phyloP scores from a whole-genome alignment of 2,797 vertebrate genomes.

The Danio albolineatus region DNA sequence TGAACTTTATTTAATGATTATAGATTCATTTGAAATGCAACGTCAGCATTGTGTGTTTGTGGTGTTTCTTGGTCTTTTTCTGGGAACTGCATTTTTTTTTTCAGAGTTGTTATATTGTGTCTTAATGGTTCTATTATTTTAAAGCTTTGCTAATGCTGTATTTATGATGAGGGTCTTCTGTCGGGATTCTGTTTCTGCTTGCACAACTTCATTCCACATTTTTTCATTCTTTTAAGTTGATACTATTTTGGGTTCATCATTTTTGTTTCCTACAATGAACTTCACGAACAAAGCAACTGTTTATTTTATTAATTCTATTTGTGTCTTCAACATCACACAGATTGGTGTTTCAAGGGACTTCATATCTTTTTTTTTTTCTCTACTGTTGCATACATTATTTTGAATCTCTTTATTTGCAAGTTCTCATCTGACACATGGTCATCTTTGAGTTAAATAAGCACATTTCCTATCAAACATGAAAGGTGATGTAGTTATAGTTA shows the following conservation, averaged over 20 bases:
- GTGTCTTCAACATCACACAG: too few relatives aligned
- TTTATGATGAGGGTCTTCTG: conserved; percentile 28
- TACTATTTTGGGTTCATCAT: not conserved
- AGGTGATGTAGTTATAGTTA: not conserved
- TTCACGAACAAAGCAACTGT: not conserved
- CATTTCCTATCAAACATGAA: not conserved
- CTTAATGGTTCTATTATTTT: conserved; percentile 20
- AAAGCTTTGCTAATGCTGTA: not conserved
- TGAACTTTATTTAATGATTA: not conserved
- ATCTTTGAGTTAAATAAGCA: not conserved
- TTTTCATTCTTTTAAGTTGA: not conserved
- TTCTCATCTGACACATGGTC: not conserved
- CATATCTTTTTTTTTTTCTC: not conserved
- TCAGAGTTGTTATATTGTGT: not conserved
- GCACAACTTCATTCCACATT: conserved; percentile 2
- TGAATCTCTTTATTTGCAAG: not conserved
- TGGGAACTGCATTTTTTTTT: not conserved
- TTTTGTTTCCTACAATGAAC: conserved; percentile 6
- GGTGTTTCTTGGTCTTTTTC: not conserved
- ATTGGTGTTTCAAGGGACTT: not conserved
- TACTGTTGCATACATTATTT: too few relatives aligned
- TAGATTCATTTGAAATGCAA: not conserved
- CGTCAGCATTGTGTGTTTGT: not conserved
- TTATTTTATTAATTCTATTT: not conserved
- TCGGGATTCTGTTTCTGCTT: conserved; percentile 7